A percentile compares a stretch with the other conserved stretches of the same genome.
These are phyloP conservation scores for Zaprionus nigranus DNA, from an alignment of 1,140 invertebrate genomes.

Conservation along the genomic window DNA sequence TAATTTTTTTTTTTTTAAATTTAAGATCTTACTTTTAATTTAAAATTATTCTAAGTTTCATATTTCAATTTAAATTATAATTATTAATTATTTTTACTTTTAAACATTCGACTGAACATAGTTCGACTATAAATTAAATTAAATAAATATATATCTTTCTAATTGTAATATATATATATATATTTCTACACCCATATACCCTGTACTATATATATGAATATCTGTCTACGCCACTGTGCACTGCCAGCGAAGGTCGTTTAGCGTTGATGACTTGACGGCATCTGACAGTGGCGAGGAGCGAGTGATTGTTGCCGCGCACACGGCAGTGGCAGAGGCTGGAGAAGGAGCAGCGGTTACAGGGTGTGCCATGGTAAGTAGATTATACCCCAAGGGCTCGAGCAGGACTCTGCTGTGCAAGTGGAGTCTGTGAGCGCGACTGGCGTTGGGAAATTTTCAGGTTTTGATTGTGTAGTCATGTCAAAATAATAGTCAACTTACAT, in stretches of 20 bases:
- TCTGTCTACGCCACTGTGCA: conserved; percentile 50
- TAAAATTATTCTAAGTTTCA: no score
- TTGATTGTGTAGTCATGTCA: conserved; percentile 84
- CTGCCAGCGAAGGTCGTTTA: conserved; percentile 78
- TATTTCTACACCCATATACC: background rate
- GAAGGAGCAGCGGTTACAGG: conserved; percentile 1
- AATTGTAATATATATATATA: background rate
- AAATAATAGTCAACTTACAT: conserved; percentile 84
- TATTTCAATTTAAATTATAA: no score
- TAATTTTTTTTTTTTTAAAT: no score
- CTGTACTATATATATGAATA: background rate
- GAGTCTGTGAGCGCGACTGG: conserved; percentile 19
- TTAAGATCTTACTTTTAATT: no score
- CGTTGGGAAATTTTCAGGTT: conserved; percentile 78
- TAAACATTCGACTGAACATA: no score
- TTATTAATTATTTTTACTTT: no score
- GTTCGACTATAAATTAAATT: no score
- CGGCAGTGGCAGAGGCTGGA: background rate
- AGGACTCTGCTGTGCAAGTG: background rate
- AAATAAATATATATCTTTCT: no score
- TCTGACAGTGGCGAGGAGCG: conserved; percentile 43
- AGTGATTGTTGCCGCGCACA: conserved; percentile 30
- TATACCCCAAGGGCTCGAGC: conserved; percentile 31
- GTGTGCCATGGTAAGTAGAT: conserved; percentile 29
- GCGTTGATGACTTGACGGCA: conserved; percentile 68